Evolutionary conservation across 2,888 invertebrate species (phyloP), one percentile per base, ranked within the genome.

Genomic region (Helobdella robusta): DNA sequence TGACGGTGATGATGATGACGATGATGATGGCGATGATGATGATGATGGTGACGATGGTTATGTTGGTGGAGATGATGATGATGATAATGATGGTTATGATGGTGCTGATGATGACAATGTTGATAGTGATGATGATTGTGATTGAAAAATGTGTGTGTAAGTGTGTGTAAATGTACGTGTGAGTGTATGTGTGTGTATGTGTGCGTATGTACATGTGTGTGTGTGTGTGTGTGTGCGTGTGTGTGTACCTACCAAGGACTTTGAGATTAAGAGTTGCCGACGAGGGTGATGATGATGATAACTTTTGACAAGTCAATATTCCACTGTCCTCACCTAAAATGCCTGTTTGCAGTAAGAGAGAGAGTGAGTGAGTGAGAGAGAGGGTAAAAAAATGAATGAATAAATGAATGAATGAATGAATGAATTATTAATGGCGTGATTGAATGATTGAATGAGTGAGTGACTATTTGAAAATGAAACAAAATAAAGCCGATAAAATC

Each of bases 311-410:
- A 5, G 28, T 25, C 1, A 56, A 32, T n/a, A 56, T 18, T 3
- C 56, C 56, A 30, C 56, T 56, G 56, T 56, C 56, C 28, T 56
- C 56, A 6, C 56, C 56, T 18, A 56, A 18, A n/a, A 56, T 56
- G 56, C 56, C 56, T 56, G 48, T 40, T 15, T 40, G n/a, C n/a
- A 40, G 44, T 40, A 40, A 40, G 11, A 40, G 11, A 40, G n/a
- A n/a, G 11, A 40, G 11, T 40, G 44, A 40, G 44, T 40, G 44
- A 40, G 44, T 40, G 44, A 40, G 44, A 15, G 44, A 40, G 44
- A 15, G 44, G n/a, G 44, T 40, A n/a, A 40, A n/a, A 15, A n/a
- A 40, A n/a, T 40, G 44, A 40, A n/a, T 40, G 44, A 40, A n/a
- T 40, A n/a, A 40, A n/a, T 40, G 44, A 40, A n/a, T 40, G 44